Conservation (phyloP, 2,797 vertebrate genomes). For the Tamandua tetradactyla region DNA sequence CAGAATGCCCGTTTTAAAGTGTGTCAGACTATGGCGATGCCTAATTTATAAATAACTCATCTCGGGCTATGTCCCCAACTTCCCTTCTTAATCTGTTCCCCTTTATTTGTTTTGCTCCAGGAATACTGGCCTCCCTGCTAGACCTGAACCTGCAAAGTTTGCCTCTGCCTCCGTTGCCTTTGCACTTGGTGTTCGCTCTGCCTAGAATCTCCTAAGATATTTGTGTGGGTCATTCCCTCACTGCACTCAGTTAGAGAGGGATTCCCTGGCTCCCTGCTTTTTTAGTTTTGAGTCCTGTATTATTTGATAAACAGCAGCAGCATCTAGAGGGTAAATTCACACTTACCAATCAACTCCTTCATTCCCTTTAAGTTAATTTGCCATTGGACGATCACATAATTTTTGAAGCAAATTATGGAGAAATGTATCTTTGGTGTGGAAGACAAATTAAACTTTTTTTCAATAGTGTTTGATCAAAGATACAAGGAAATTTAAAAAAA, state of each 20-base stretch:
- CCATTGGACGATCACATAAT: background rate
- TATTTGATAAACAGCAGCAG: background rate
- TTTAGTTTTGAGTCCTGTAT: background rate
- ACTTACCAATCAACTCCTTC: background rate
- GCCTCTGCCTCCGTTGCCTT: background rate
- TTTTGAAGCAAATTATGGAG: background rate
- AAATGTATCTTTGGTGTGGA: background rate
- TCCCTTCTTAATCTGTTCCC: background rate
- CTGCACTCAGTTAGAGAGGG: background rate
- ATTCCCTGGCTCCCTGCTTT: background rate
- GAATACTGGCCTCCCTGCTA: background rate
- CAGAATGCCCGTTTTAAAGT: background rate
- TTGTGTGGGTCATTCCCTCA: background rate
- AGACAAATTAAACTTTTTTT: constrained; percentile 15
- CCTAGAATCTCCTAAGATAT: background rate
- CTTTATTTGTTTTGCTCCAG: background rate
- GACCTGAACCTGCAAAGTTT: background rate
- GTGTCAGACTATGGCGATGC: background rate
- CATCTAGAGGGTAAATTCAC: background rate
- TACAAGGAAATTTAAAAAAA: background rate
- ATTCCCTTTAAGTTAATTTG: background rate
- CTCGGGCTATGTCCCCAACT: background rate
- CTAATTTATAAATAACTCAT: background rate
- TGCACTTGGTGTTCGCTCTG: background rate
- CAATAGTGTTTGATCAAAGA: background rate